phyloP scores from a whole-genome alignment of 2,888 invertebrate genomes.

The Lasioglossum leucozonium region DNA sequence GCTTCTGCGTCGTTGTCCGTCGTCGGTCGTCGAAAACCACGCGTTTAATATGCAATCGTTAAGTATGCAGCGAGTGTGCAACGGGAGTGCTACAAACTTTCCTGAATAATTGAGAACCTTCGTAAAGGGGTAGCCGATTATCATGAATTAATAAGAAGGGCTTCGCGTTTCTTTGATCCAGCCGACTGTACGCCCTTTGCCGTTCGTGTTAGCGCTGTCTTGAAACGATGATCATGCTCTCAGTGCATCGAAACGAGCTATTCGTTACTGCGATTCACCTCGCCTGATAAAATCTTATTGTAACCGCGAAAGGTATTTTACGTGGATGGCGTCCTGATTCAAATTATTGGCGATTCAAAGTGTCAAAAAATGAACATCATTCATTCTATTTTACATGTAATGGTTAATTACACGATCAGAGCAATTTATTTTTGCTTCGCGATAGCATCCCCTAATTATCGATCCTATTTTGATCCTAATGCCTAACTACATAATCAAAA shows the following conservation, averaged over 20 bases:
- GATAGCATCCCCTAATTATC: background rate
- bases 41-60: background rate
- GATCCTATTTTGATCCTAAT: background rate
- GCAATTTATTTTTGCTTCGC: background rate
- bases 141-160: conserved; percentile 66
- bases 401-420: no score
- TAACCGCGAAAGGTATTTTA: background rate
- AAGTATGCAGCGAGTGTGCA: background rate
- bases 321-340: background rate
- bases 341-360: background rate
- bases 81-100: background rate
- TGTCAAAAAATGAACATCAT: background rate
- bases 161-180: conserved; percentile 61
- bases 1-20: background rate
- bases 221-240: conserved; percentile 44
- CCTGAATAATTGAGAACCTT: conserved; percentile 44
- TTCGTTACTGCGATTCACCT: conserved; percentile 37
- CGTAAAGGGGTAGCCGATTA: conserved; percentile 62
- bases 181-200: conserved; percentile 59
- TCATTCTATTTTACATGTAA: no score
- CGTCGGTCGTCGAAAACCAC: background rate
- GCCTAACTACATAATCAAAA: background rate
- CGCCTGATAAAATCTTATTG: conserved; percentile 5
- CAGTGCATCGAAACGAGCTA: conserved; percentile 18
- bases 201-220: conserved; percentile 7